Evolutionary conservation across 1,140 invertebrate species (phyloP).

Genomic region (Cotesia glomerata): DNA sequence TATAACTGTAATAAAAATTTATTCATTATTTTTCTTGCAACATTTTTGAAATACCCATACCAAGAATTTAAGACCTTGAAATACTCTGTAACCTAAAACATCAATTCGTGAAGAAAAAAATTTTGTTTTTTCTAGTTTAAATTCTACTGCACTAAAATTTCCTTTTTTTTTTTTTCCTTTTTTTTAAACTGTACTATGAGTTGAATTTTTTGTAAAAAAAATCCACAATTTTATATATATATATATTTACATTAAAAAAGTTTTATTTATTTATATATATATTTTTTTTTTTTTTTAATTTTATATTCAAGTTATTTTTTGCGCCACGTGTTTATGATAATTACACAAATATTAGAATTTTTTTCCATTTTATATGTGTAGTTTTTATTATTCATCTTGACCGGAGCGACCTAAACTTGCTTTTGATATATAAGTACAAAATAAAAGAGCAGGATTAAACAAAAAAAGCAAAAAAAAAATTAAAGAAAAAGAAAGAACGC

Average conservation of each 20-base stretch:
- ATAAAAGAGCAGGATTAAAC: neutral
- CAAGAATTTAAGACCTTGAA: neutral
- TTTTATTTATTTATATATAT: too few species aligned
- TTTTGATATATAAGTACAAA: too few species aligned
- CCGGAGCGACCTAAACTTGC: neutral
- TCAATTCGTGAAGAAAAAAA: neutral
- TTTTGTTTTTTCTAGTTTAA: slow-evolving; percentile 1
- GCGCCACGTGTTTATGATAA: slow-evolving; percentile 11
- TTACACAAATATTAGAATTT: too few species aligned
- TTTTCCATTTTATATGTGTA: too few species aligned
- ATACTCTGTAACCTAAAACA: slow-evolving; percentile 1
- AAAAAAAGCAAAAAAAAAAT: neutral
- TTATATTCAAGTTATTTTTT: neutral
- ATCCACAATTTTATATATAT: too few species aligned
- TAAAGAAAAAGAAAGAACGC: neutral
- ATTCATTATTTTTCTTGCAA: slow-evolving; percentile 1
- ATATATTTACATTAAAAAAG: too few species aligned
- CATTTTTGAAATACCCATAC: neutral
- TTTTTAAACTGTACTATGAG: neutral
- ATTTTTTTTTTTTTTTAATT: too few species aligned
- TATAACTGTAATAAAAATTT: neutral
- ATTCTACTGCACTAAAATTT: neutral
- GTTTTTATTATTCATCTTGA: too few species aligned
- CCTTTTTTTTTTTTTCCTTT: neutral
- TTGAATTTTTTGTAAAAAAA: too few species aligned